Conservation (phyloP, 2,888 invertebrate genomes). For the Megaustenia siamemsis region DNA sequence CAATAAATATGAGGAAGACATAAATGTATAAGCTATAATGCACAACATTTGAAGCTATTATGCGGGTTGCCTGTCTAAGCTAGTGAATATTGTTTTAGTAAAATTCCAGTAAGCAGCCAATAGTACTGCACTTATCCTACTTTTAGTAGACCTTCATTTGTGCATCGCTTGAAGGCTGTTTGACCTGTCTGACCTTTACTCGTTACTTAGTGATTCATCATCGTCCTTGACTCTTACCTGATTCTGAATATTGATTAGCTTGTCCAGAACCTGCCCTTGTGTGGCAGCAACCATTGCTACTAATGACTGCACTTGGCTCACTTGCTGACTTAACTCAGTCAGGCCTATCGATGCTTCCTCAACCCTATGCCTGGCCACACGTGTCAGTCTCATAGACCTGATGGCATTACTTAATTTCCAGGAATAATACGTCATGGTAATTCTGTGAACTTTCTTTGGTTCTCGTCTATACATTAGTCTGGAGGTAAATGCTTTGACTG, state of each 20-base stretch:
- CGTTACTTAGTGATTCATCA: neutral
- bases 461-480: conserved; percentile 48
- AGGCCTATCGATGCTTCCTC: conserved; percentile 70
- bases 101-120: neutral
- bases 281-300: conserved; percentile 46
- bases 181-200: neutral
- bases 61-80: too few relatives aligned
- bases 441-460: conserved; percentile 14
- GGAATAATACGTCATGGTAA: conserved; percentile 50
- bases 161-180: neutral
- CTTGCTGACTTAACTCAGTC: conserved; percentile 68
- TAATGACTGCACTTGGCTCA: conserved; percentile 56
- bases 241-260: conserved; percentile 48
- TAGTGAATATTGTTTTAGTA: too few relatives aligned
- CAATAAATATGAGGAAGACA: too few relatives aligned
- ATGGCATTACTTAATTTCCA: conserved; percentile 61
- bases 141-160: neutral
- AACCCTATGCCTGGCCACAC: conserved; percentile 63
- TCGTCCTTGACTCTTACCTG: neutral
- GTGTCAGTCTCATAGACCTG: conserved; percentile 63
- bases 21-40: too few relatives aligned
- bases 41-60: too few relatives aligned
- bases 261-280: conserved; percentile 53
- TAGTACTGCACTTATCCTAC: neutral
- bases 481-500: conserved; percentile 62